Conservation (phyloP, 2,888 invertebrate genomes). For the Mythimna impura region DNA sequence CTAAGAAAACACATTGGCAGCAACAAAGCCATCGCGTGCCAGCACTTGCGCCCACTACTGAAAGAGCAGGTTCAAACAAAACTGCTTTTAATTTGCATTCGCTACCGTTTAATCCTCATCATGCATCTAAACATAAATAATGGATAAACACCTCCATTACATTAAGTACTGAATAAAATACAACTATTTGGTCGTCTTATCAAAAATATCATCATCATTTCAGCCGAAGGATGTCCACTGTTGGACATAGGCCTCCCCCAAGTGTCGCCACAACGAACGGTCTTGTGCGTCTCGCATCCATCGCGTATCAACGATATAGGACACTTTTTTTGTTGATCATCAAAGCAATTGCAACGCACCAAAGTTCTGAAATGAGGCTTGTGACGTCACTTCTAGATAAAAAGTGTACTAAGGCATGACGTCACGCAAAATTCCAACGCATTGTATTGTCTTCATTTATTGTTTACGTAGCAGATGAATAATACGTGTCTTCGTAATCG, state of each 20-base stretch:
- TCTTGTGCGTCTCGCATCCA: too few relatives aligned
- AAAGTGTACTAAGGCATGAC: background rate
- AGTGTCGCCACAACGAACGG: too few relatives aligned
- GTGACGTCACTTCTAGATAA: background rate
- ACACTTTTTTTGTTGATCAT: too few relatives aligned
- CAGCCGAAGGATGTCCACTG: too few relatives aligned
- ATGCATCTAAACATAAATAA: constrained; percentile 37
- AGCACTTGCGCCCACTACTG: constrained; percentile 22
- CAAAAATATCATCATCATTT: too few relatives aligned
- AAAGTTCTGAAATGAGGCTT: too few relatives aligned
- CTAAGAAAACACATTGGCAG: background rate
- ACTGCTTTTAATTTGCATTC: constrained; percentile 50
- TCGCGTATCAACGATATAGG: too few relatives aligned
- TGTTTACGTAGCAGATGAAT: background rate
- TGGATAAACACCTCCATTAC: too few relatives aligned
- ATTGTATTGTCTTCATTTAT: background rate
- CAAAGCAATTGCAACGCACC: too few relatives aligned
- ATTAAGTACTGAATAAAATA: too few relatives aligned
- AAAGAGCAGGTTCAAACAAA: constrained; percentile 40
- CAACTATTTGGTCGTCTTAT: too few relatives aligned
- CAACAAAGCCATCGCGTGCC: constrained; percentile 39
- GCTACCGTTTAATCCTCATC: constrained; percentile 33
- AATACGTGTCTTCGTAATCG: background rate
- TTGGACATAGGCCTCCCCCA: too few relatives aligned
- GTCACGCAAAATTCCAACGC: background rate